Conservation (phyloP, 2,888 invertebrate genomes). For the Catonia carolina region DNA sequence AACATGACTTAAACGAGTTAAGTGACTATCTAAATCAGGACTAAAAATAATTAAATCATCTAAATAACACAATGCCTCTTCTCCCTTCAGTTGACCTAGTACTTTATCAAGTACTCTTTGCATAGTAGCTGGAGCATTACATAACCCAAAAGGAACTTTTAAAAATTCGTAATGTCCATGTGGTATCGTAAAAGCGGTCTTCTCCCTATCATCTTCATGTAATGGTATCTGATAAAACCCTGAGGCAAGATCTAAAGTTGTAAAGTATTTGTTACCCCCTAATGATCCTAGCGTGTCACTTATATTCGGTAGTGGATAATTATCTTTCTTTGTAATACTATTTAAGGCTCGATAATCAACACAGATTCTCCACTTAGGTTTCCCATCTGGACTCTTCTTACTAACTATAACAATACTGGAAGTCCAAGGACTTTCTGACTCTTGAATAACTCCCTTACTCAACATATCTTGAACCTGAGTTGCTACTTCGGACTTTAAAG, state of each 20-base stretch:
- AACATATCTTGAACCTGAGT: slow-evolving; percentile 32
- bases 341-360: slow-evolving; percentile 36
- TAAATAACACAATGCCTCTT: slow-evolving; percentile 20
- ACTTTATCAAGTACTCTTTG: slow-evolving; percentile 36
- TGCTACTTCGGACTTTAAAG: slow-evolving; percentile 10
- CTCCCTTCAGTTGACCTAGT: slow-evolving; percentile 30
- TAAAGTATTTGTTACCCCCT: slow-evolving; percentile 31
- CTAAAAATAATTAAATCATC: slow-evolving; percentile 12
- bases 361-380: too few species aligned
- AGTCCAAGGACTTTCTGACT: slow-evolving; percentile 38
- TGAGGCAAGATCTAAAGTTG: slow-evolving; percentile 35
- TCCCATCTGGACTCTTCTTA: too few species aligned
- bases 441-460: slow-evolving; percentile 32
- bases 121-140: too few species aligned
- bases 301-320: too few species aligned
- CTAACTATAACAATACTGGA: too few species aligned
- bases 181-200: slow-evolving; percentile 38
- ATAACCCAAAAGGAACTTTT: slow-evolving; percentile 38
- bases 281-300: slow-evolving; percentile 35
- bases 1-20: not conserved
- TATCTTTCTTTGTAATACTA: slow-evolving; percentile 35
- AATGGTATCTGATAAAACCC: too few species aligned
- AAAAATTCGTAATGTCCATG: slow-evolving; percentile 36
- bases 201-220: slow-evolving; percentile 32
- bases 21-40: slow-evolving; percentile 6